Evolutionary conservation across 2,113 vertebrate genomes (phyloP).

Genomic region (Saguinus imperator): DNA sequence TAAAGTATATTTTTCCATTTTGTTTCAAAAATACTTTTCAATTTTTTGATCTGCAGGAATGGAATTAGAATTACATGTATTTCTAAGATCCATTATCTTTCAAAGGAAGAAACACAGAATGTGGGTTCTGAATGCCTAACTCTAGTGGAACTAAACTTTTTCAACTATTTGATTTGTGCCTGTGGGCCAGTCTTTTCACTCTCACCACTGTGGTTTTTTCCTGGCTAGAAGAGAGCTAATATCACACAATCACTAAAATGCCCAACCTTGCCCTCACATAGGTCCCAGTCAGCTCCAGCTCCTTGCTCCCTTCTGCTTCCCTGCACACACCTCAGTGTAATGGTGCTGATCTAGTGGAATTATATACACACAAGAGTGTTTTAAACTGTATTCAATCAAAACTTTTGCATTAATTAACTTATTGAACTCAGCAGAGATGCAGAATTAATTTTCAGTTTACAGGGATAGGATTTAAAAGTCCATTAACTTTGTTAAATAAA

Average conservation of each 20-base stretch:
- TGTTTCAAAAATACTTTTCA: neutral
- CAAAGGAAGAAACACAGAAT: neutral
- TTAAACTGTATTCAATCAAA: conserved; percentile 3
- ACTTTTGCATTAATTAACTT: conserved; percentile 59
- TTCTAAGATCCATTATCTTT: neutral
- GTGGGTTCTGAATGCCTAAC: neutral
- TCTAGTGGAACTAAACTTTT: neutral
- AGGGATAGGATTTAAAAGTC: conserved; percentile 1
- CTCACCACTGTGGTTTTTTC: neutral
- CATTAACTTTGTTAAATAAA: conserved; percentile 58
- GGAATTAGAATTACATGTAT: neutral
- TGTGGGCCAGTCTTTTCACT: neutral
- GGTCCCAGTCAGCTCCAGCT: fast-evolving
- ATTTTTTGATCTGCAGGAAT: neutral
- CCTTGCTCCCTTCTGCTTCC: neutral
- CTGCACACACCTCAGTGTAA: neutral
- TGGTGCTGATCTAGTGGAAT: neutral
- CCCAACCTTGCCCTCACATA: fast-evolving
- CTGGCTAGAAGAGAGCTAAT: neutral
- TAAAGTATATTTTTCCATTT: neutral
- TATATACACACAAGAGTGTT: neutral
- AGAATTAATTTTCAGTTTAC: conserved; percentile 61
- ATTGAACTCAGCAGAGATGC: neutral
- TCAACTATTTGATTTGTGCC: neutral
- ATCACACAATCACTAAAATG: neutral